Conservation (phyloP, 2,797 vertebrate genomes). For the Nyctalus aviator region DNA sequence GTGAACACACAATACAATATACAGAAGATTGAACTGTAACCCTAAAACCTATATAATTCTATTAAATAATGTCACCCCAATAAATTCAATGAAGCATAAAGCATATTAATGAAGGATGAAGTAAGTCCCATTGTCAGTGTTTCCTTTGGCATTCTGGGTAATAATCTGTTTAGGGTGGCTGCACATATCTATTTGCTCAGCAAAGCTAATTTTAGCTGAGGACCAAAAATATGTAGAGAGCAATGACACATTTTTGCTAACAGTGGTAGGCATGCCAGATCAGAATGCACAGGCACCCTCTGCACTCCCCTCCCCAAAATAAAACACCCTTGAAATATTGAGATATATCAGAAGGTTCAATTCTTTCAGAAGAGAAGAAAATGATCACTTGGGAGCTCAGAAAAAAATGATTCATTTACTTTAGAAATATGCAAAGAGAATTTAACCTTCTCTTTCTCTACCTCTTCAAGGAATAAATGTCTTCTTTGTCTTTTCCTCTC, state of each 20-base stretch:
- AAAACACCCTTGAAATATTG: background rate
- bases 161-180: slow-evolving; percentile 69
- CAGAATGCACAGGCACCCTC: background rate
- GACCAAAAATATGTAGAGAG: slow-evolving; percentile 53
- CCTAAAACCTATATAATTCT: background rate
- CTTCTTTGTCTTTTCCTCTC: background rate
- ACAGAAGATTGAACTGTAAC: background rate
- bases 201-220: slow-evolving; percentile 80
- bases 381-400: background rate
- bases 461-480: background rate
- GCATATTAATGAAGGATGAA: slow-evolving; percentile 67
- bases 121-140: slow-evolving; percentile 56
- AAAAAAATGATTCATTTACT: slow-evolving; percentile 34
- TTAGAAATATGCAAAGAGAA: slow-evolving; percentile 46
- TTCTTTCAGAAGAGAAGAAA: slow-evolving; percentile 17
- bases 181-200: slow-evolving; percentile 78
- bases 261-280: background rate
- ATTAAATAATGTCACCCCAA: background rate
- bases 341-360: background rate
- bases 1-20: background rate
- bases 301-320: too few species aligned
- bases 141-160: slow-evolving; percentile 64
- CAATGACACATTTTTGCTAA: slow-evolving; percentile 3
- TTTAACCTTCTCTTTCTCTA: slow-evolving; percentile 32
- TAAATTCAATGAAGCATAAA: background rate